Conservation (phyloP, 2,888 invertebrate genomes). For the Caenorhabditis japonica region DNA sequence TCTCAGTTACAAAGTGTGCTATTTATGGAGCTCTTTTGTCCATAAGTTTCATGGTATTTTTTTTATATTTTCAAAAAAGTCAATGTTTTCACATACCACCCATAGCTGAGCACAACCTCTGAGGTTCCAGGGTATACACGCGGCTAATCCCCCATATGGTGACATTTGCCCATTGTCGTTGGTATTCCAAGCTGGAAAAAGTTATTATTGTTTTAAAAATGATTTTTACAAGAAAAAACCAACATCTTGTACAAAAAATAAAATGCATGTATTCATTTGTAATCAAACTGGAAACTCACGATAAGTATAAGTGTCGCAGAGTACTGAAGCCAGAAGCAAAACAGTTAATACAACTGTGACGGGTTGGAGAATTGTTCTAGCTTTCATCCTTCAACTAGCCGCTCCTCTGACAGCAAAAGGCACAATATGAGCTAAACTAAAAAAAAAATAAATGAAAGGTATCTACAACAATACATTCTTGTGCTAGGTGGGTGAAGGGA, state of each 20-base stretch:
- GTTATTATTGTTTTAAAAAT: not conserved
- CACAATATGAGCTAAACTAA: no score
- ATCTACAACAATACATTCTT: no score
- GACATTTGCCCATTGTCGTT: not conserved
- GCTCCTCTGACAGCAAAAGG: no score
- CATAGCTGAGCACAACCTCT: slow-evolving; percentile 9
- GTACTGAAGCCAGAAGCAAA: slow-evolving; percentile 7
- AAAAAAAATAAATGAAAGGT: no score
- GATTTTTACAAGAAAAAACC: not conserved
- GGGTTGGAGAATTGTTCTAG: slow-evolving; percentile 11
- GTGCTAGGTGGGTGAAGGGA: no score
- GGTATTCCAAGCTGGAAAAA: slow-evolving; percentile 24
- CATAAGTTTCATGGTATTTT: no score
- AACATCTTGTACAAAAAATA: not conserved
- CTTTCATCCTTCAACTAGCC: slow-evolving; percentile 2
- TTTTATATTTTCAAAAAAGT: no score
- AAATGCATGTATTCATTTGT: no score
- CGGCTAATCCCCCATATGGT: not conserved
- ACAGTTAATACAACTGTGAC: slow-evolving; percentile 1
- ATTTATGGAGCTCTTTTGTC: no score
- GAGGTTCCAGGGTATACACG: slow-evolving; percentile 24
- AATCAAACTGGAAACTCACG: no score
- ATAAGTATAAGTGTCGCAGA: slow-evolving; percentile 23
- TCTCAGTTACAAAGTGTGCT: no score
- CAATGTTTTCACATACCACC: no score